Conservation (phyloP, 2,113 vertebrate species). For the Cololabis saira region DNA sequence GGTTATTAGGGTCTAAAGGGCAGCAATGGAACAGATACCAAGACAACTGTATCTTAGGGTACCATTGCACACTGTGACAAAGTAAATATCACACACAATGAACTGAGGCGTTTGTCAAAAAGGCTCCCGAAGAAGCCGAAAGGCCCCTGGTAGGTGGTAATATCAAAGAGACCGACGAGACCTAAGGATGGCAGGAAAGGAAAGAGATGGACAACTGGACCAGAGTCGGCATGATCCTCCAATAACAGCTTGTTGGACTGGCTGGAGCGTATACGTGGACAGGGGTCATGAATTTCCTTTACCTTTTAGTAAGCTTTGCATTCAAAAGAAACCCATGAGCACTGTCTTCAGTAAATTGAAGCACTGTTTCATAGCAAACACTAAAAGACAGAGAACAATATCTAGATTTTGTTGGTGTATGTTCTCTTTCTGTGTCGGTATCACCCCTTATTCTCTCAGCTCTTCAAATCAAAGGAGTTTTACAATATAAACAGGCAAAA, state of each 20-base stretch:
- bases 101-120: conserved; percentile 46
- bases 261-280: conserved; percentile 5
- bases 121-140: conserved; percentile 41
- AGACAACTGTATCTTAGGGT: conserved; percentile 65
- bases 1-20: conserved; percentile 66
- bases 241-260: conserved; percentile 29
- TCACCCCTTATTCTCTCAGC: background rate
- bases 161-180: conserved; percentile 24
- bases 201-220: conserved; percentile 30
- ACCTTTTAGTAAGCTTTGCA: background rate
- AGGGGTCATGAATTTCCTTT: background rate
- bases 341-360: background rate
- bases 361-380: background rate
- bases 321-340: conserved; percentile 1
- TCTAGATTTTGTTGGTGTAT: background rate
- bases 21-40: conserved; percentile 60
- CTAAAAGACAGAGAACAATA: background rate
- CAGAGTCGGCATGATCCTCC: conserved; percentile 17
- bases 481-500: conserved; percentile 17
- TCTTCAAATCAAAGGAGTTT: background rate
- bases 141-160: conserved; percentile 41
- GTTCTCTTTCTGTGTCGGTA: conserved; percentile 21
- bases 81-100: conserved; percentile 64
- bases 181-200: conserved; percentile 16
- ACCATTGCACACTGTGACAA: conserved; percentile 60